Evolutionary conservation across 2,113 vertebrate genomes (phyloP).

Genomic region (Bombycilla garrulus): DNA sequence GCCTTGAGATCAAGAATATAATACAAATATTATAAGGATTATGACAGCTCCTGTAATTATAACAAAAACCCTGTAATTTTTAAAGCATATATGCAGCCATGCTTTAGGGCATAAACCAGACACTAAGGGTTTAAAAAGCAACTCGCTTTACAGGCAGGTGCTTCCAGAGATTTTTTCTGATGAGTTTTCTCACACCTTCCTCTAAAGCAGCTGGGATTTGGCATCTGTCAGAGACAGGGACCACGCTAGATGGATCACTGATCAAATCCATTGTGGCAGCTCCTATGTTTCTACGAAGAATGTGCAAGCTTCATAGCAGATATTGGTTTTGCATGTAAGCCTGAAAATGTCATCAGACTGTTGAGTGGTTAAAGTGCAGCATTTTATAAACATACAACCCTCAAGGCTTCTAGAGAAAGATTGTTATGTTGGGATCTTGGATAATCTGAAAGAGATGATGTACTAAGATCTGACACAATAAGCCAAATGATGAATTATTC

Average conservation of each 20-base stretch:
- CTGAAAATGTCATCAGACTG: conserved; percentile 44
- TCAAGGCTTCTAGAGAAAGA: conserved; percentile 49
- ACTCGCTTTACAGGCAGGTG: conserved; percentile 14
- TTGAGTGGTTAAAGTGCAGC: conserved; percentile 59
- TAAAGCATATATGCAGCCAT: background rate
- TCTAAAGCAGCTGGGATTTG: conserved; percentile 46
- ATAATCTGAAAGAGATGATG: conserved; percentile 55
- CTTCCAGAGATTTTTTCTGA: conserved; percentile 19
- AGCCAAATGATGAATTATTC: conserved; percentile 67
- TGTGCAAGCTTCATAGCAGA: conserved; percentile 5
- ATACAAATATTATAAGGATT: background rate
- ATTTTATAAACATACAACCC: conserved; percentile 59
- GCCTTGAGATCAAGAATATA: conserved; percentile 9
- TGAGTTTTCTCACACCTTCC: conserved; percentile 37
- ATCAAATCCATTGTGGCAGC: conserved; percentile 63
- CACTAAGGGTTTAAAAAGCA: conserved; percentile 5
- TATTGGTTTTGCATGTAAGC: conserved; percentile 45
- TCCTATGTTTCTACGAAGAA: conserved; percentile 28
- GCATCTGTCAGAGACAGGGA: conserved; percentile 61
- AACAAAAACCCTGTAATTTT: background rate
- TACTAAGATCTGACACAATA: conserved; percentile 58
- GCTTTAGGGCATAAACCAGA: conserved; percentile 44
- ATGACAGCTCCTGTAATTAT: conserved; percentile 34
- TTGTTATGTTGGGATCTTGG: conserved; percentile 37
- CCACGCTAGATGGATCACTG: conserved; percentile 42